Percentiles rank a stretch among this genome's conserved stretches.
Evolutionary conservation across 2,797 vertebrate genomes (phyloP).

Genomic region (Phoebastria nigripes): DNA sequence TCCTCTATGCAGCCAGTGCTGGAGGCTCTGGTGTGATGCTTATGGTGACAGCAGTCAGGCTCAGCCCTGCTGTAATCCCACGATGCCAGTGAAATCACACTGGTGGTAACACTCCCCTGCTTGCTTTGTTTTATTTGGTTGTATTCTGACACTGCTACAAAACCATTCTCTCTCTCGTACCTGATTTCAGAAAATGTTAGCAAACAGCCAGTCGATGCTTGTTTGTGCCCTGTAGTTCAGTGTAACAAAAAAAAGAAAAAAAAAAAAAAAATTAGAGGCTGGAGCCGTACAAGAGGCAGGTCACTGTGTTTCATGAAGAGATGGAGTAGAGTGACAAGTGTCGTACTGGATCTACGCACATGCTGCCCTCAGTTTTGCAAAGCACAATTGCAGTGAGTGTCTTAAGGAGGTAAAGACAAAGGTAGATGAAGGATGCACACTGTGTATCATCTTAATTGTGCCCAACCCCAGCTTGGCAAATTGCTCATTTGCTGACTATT

Average conservation of each 20-base stretch:
- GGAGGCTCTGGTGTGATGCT: not conserved
- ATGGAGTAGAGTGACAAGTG: fast-evolving
- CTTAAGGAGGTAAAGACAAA: not conserved
- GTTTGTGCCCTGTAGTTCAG: not conserved
- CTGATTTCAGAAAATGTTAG: not conserved
- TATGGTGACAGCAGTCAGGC: fast-evolving
- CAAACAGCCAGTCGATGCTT: not conserved
- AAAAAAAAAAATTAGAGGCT: not conserved
- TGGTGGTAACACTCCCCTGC: not conserved
- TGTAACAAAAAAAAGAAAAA: not conserved
- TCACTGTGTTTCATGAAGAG: not conserved
- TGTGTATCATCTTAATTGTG: not conserved
- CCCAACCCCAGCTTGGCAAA: not conserved
- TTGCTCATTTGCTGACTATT: not conserved
- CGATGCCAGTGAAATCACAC: not conserved
- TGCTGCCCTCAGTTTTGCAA: not conserved
- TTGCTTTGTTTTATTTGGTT: not conserved
- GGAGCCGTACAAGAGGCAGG: not conserved
- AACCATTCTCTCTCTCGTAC: fast-evolving
- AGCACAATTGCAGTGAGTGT: not conserved
- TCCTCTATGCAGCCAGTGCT: not conserved
- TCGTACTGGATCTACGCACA: not conserved
- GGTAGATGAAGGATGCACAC: not conserved
- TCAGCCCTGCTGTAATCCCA: not conserved
- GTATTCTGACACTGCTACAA: fast-evolving